Conservation (phyloP, 2,113 vertebrate species). For the Anoplopoma fimbria region DNA sequence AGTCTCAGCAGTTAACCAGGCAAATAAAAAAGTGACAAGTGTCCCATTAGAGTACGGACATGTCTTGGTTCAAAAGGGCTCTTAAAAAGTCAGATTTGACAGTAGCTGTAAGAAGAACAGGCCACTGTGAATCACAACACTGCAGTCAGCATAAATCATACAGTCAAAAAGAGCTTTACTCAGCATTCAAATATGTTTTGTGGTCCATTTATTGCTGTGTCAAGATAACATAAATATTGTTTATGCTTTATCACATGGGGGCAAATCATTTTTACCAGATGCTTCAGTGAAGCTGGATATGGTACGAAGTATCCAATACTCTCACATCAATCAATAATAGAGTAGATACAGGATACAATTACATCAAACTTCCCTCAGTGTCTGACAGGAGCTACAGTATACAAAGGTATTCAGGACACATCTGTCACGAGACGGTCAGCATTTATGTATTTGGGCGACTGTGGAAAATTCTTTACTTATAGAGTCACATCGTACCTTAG, state of each 20-base stretch:
- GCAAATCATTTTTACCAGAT: background rate
- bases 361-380: background rate
- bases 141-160: slow-evolving; percentile 7
- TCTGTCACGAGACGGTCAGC: slow-evolving; percentile 3
- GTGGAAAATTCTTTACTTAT: slow-evolving; percentile 22
- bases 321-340: background rate
- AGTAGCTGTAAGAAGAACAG: background rate
- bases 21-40: background rate
- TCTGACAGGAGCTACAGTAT: slow-evolving; percentile 4
- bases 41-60: background rate
- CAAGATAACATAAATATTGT: slow-evolving; percentile 7
- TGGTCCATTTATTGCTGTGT: background rate
- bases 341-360: background rate
- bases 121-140: background rate
- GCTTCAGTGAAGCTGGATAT: background rate
- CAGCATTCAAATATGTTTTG: slow-evolving; percentile 22
- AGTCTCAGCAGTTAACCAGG: background rate
- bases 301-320: background rate
- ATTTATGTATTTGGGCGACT: slow-evolving; percentile 1
- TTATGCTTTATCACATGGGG: background rate
- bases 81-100: background rate
- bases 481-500: background rate
- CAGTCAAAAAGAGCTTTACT: background rate
- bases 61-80: background rate
- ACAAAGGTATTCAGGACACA: background rate